phyloP scores from a whole-genome alignment of 2,888 invertebrate genomes.

The Odontocolon sp. region DNA sequence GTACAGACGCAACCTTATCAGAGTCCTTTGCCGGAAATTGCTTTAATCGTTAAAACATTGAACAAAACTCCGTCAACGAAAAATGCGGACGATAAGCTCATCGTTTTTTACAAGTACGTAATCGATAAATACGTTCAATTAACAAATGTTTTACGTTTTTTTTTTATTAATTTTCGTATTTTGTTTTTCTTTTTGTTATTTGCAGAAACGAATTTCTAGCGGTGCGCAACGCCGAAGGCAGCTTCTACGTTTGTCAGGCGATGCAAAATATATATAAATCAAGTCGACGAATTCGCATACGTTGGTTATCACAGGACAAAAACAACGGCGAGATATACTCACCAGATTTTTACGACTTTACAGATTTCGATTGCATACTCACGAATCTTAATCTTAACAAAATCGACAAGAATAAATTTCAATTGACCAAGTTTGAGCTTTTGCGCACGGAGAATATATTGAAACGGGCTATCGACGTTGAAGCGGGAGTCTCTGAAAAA shows the following conservation, averaged over 20 bases:
- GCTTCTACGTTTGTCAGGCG: slow-evolving; percentile 94
- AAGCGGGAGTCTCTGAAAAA: slow-evolving; percentile 86
- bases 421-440: slow-evolving; percentile 88
- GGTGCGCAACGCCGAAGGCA: slow-evolving; percentile 93
- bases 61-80: slow-evolving; percentile 83
- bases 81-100: slow-evolving; percentile 89
- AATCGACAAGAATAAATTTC: slow-evolving; percentile 87
- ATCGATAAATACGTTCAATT: too few relatives aligned
- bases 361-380: slow-evolving; percentile 94
- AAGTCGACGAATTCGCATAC: slow-evolving; percentile 92
- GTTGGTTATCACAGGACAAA: slow-evolving; percentile 93
- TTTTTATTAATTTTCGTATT: background rate
- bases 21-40: slow-evolving; percentile 90
- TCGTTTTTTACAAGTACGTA: slow-evolving; percentile 92
- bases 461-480: slow-evolving; percentile 90
- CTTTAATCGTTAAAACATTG: slow-evolving; percentile 88
- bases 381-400: slow-evolving; percentile 91
- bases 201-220: slow-evolving; percentile 93
- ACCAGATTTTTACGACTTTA: slow-evolving; percentile 94
- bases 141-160: too few relatives aligned
- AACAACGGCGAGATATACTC: slow-evolving; percentile 88
- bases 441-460: slow-evolving; percentile 91
- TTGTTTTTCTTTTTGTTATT: slow-evolving; percentile 65
- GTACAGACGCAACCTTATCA: slow-evolving; percentile 91
- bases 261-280: slow-evolving; percentile 95